Conservation (phyloP, 2,113 vertebrate species). For the Chionomys nivalis region DNA sequence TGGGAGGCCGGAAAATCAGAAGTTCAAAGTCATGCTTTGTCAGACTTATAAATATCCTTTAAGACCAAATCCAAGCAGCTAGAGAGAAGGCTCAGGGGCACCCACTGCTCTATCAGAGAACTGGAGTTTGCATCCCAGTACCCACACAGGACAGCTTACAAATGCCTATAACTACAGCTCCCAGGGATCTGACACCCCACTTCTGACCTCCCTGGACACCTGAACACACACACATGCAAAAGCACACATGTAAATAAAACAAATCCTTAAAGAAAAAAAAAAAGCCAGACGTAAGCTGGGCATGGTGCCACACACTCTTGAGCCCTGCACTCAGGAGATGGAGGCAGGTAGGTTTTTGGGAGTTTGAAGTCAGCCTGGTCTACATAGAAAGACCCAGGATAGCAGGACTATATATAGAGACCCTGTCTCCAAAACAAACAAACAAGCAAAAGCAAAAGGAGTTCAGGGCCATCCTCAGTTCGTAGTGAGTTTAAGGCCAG, state of each 20-base stretch:
- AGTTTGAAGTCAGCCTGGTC: not conserved
- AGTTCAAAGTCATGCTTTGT: not conserved
- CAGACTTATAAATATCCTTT: not conserved
- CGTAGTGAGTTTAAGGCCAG: not conserved
- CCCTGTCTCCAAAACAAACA: not conserved
- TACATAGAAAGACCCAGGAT: not conserved
- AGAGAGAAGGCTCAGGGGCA: not conserved
- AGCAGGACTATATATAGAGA: not conserved
- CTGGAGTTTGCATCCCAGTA: not conserved
- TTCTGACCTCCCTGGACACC: not conserved
- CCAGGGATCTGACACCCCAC: not conserved
- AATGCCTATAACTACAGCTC: not conserved
- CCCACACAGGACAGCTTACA: not conserved
- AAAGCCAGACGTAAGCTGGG: not conserved
- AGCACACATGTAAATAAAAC: not conserved
- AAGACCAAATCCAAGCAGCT: not conserved
- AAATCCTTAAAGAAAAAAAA: not conserved
- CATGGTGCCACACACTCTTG: fast-evolving
- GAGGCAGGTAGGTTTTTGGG: not conserved
- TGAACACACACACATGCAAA: not conserved
- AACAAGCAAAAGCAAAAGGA: not conserved
- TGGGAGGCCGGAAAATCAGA: not conserved
- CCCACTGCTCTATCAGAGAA: not conserved
- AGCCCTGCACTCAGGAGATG: not conserved
- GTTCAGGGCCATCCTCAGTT: not conserved